phyloP scores from a whole-genome alignment of 2,797 vertebrate species.

The Sebastes elongatus region DNA sequence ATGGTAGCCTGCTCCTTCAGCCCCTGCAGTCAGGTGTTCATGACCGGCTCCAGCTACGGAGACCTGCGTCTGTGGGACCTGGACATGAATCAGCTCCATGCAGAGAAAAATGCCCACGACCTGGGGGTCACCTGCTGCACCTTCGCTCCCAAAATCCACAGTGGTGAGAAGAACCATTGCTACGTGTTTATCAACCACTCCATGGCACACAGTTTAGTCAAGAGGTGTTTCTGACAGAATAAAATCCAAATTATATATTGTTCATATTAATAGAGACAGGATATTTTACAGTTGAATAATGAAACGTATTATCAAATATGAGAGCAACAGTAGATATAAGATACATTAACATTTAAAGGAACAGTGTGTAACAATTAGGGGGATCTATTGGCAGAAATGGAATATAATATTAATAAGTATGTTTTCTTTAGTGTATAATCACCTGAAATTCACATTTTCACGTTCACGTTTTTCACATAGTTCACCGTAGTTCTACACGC shows the following conservation, averaged over 20 bases:
- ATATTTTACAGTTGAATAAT: neutral
- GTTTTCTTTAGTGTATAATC: too few relatives aligned
- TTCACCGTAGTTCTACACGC: too few relatives aligned
- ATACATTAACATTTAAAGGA: neutral
- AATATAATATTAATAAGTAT: too few relatives aligned
- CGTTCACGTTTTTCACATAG: too few relatives aligned
- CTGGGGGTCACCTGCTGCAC: constrained; percentile 93
- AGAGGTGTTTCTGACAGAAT: neutral
- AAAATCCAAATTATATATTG: too few relatives aligned
- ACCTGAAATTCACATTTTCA: too few relatives aligned
- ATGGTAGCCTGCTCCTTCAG: constrained; percentile 93
- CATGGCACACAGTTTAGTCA: neutral
- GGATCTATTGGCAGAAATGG: too few relatives aligned
- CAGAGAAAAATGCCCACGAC: constrained; percentile 92
- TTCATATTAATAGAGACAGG: neutral
- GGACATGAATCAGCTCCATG: constrained; percentile 86
- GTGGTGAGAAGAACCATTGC: constrained; percentile 76
- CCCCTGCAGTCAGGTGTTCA: constrained; percentile 87
- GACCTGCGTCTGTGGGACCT: constrained; percentile 94
- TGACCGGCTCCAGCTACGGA: constrained; percentile 93
- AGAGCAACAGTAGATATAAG: neutral
- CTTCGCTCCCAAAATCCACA: constrained; percentile 84
- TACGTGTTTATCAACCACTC: neutral
- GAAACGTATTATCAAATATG: neutral
- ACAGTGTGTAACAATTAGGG: too few relatives aligned